These are phyloP conservation scores for Standfussiana lucernea DNA, from an alignment of 2,888 invertebrate genomes.

Conservation along the genomic window DNA sequence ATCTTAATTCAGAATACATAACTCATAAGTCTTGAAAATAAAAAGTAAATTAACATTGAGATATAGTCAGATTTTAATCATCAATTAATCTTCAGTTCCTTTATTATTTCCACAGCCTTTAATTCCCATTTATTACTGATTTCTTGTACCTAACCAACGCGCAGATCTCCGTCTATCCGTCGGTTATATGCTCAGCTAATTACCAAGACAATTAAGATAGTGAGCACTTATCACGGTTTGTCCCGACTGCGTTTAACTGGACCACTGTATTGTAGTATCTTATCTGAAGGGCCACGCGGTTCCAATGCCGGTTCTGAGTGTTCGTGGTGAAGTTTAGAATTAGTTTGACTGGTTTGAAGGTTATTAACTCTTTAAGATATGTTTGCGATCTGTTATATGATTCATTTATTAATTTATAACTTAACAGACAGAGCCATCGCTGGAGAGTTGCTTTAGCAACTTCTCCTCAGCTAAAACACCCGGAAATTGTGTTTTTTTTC, in stretches of 20 bases:
- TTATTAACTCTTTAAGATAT: not conserved
- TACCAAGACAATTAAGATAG: constrained; percentile 79
- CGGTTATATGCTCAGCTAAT: constrained; percentile 63
- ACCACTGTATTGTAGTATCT: constrained; percentile 52
- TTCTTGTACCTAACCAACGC: not conserved
- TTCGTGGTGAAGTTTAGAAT: not conserved
- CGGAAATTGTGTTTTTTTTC: no score
- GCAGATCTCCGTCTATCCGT: not conserved
- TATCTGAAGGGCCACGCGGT: constrained; percentile 50
- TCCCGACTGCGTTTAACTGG: constrained; percentile 53
- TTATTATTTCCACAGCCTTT: not conserved
- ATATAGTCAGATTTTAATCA: not conserved
- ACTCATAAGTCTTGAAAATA: not conserved
- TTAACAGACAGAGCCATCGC: no score
- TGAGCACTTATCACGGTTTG: constrained; percentile 73
- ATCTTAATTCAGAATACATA: not conserved
- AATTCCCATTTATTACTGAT: not conserved
- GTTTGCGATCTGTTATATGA: not conserved
- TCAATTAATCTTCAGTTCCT: not conserved
- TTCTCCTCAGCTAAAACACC: no score
- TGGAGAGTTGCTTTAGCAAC: no score
- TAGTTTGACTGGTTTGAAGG: not conserved
- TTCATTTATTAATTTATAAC: no score
- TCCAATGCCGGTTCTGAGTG: constrained; percentile 39
- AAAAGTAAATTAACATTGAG: not conserved